A percentile compares a stretch with the other conserved stretches of the same genome.
Evolutionary conservation across 2,888 invertebrate genomes (phyloP).

Genomic region (Apodemia zela): DNA sequence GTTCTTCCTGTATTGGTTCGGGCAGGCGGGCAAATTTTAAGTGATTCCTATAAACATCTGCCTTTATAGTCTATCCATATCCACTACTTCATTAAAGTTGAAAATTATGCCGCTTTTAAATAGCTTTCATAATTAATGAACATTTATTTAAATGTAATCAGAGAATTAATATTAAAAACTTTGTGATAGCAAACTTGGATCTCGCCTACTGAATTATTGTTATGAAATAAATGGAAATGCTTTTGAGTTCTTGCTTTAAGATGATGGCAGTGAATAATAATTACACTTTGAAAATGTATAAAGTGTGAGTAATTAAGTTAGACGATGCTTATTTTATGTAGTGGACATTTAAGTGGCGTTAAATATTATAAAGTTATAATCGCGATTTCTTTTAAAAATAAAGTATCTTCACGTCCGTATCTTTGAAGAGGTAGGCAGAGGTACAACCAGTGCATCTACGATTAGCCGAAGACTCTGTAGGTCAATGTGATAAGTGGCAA

Average conservation of each 20-base stretch:
- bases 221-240: constrained; percentile 42
- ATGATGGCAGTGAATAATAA: constrained; percentile 29
- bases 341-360: not conserved
- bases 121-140: constrained; percentile 19
- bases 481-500: no score
- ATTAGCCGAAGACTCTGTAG: no score
- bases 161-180: constrained; percentile 17
- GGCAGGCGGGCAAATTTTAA: no score
- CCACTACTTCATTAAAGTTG: not conserved
- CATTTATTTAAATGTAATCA: constrained; percentile 17
- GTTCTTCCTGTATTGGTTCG: no score
- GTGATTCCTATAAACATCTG: not conserved
- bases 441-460: no score
- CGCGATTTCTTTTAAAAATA: no score
- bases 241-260: constrained; percentile 22
- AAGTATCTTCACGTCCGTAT: no score
- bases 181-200: constrained; percentile 19
- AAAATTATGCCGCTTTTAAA: constrained; percentile 21
- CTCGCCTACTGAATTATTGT: constrained; percentile 36
- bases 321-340: constrained; percentile 1
- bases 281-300: not conserved
- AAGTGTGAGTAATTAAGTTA: not conserved
- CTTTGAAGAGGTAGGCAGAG: no score
- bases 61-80: not conserved
- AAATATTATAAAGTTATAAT: not conserved